Evolutionary conservation across 1,140 invertebrate genomes (phyloP), one percentile per base, ranked within the genome.

Genomic region (Oryctes rhinoceros): DNA sequence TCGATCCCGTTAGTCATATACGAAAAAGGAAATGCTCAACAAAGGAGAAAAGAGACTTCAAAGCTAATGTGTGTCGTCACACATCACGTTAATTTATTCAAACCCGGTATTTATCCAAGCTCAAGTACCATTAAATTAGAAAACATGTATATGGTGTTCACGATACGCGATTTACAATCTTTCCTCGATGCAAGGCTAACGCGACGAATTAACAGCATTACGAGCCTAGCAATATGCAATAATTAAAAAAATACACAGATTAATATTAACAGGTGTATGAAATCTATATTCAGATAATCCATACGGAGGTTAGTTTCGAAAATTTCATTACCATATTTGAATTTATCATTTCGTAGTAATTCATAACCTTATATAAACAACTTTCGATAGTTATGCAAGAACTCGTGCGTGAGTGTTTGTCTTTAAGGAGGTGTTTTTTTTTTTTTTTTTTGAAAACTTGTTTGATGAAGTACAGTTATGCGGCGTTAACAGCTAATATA

Each of bases 231-330:
- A 30, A 2, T 30, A 44, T 44, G 39, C 35, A 35, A 71, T 71
- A 71, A 71, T 71, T 71, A 71, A 71, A 71, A 62, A 62, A 71
- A 71, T 35, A 71, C 65, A 71, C 65, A 24, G 24, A 71, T 71
- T 37, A 71, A 35, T 71, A 71, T 37, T 71, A 71, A 71, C 65
- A 71, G 65, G 65, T 71, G 65, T 71, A 44, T 44, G 35, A 71
- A 71, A 71, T 71, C 11, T 30, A 71, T 71, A 71, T 24, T 30
- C 18, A 3, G 65, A 71, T 67, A n/a, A 67, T 67, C 62, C 18
- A 30, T 71, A 11, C 6, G 65, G 65, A 71, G 65, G 3, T 71
- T 71, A 71, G 35, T 71, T 71, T 71, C 65, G 65, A 35, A 20
- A 71, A 24, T 71, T 71, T 71, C 24, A 71, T 71, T 30, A 11